These are phyloP conservation scores for Henicopernis longicauda DNA, from an alignment of 2,113 vertebrate species.

Conservation along the genomic window DNA sequence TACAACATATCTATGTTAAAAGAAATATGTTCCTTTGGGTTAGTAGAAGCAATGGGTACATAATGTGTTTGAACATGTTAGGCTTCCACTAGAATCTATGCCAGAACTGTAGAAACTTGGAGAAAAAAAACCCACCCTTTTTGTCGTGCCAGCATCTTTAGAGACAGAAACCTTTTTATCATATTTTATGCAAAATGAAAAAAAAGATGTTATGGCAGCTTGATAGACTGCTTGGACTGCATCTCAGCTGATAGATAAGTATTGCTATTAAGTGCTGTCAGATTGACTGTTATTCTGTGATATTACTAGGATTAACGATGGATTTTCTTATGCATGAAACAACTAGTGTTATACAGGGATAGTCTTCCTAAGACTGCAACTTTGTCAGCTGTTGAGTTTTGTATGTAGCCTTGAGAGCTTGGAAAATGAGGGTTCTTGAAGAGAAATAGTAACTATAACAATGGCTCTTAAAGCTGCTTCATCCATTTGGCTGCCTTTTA, in stretches of 20 bases:
- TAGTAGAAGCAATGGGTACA: background rate
- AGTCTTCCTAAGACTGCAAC: background rate
- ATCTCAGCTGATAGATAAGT: background rate
- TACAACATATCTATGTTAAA: background rate
- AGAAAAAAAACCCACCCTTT: background rate
- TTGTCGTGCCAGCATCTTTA: background rate
- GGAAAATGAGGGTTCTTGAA: background rate
- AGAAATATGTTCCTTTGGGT: background rate
- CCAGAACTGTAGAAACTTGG: slow-evolving; percentile 21
- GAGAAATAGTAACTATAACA: background rate
- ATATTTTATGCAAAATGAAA: background rate
- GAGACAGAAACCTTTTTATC: background rate
- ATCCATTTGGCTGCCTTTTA: background rate
- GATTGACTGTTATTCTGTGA: background rate
- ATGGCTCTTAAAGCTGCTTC: background rate
- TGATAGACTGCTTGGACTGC: background rate
- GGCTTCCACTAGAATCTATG: background rate
- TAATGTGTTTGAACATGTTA: slow-evolving; percentile 35
- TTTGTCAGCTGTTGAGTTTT: background rate
- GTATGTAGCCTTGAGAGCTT: background rate
- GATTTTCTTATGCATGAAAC: background rate
- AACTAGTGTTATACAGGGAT: background rate
- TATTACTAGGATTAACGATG: background rate
- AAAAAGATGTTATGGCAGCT: background rate
- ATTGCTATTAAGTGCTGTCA: background rate